These are phyloP conservation scores for Rachycentron canadum DNA, from an alignment of 2,797 vertebrate species.

Conservation along the genomic window DNA sequence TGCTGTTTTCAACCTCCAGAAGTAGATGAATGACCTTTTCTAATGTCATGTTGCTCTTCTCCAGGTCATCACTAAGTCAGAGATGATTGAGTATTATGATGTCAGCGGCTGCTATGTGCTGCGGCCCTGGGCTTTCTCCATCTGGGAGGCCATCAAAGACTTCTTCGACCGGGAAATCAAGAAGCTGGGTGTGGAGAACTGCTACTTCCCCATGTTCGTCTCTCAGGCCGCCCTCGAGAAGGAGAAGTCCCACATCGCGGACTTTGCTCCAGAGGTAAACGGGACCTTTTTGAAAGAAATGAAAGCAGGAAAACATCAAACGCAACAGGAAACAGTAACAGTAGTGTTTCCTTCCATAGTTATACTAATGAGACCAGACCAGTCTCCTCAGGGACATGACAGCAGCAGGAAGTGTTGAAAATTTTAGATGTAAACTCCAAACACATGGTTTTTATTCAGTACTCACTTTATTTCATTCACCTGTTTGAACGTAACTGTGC, in stretches of 20 bases:
- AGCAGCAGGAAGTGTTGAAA: too few relatives aligned
- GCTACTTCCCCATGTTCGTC: slow-evolving; percentile 99
- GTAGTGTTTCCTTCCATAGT: too few relatives aligned
- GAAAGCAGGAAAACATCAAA: neutral
- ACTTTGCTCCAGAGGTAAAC: slow-evolving; percentile 97
- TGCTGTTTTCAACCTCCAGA: neutral
- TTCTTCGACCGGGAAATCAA: slow-evolving; percentile 96
- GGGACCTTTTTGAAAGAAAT: neutral
- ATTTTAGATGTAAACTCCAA: too few relatives aligned
- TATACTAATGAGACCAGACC: too few relatives aligned
- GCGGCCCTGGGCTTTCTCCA: slow-evolving; percentile 94
- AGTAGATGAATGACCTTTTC: neutral
- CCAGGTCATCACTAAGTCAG: slow-evolving; percentile 98
- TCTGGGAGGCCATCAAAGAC: slow-evolving; percentile 95
- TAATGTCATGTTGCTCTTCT: neutral
- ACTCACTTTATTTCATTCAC: too few relatives aligned
- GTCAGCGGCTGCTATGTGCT: slow-evolving; percentile 98
- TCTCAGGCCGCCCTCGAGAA: slow-evolving; percentile 97
- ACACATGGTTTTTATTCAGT: too few relatives aligned
- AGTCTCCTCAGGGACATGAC: too few relatives aligned
- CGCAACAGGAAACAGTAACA: too few relatives aligned
- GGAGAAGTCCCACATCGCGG: slow-evolving; percentile 94
- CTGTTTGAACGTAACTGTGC: too few relatives aligned
- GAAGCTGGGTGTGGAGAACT: slow-evolving; percentile 98
- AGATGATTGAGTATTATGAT: slow-evolving; percentile 99